Percentiles rank a stretch among this genome's conserved stretches.
Evolutionary conservation across 2,888 invertebrate genomes (phyloP).

Genomic region (Epistrophe eligans): DNA sequence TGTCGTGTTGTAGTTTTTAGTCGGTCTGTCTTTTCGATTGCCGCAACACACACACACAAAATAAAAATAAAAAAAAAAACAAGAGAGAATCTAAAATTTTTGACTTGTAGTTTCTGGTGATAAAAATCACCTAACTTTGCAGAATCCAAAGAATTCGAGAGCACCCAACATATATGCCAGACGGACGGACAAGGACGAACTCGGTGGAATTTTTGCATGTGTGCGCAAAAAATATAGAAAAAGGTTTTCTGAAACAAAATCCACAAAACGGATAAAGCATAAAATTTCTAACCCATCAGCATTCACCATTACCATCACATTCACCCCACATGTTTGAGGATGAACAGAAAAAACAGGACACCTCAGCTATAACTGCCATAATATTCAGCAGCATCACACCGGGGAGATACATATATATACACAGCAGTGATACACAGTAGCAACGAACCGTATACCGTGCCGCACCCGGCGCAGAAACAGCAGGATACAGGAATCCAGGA

Average conservation of each 20-base stretch:
- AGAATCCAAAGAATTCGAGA: constrained; percentile 59
- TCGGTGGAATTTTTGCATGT: constrained; percentile 64
- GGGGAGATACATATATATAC: not conserved
- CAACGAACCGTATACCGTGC: not conserved
- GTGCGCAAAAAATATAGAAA: constrained; percentile 39
- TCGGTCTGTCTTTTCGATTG: not conserved
- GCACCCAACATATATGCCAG: not conserved
- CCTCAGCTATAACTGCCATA: constrained; percentile 52
- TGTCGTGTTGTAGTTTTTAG: not conserved
- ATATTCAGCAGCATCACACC: constrained; percentile 23
- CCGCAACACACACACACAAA: not conserved
- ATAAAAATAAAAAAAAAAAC: too few relatives aligned
- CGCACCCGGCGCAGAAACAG: constrained; percentile 18
- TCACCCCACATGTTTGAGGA: constrained; percentile 43
- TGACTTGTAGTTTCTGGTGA: constrained; percentile 66
- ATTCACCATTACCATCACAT: not conserved
- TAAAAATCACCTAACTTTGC: constrained; percentile 58
- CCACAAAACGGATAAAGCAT: constrained; percentile 73
- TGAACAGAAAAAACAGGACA: constrained; percentile 44
- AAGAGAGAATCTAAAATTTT: constrained; percentile 34
- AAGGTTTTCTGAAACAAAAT: constrained; percentile 63
- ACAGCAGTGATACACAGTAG: constrained; percentile 24
- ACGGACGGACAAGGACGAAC: constrained; percentile 16
- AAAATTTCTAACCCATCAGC: constrained; percentile 57
- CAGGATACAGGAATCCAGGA: constrained; percentile 31